These are phyloP conservation scores for Aplysia californica DNA, from an alignment of 1,140 invertebrate species.

Conservation along the genomic window DNA sequence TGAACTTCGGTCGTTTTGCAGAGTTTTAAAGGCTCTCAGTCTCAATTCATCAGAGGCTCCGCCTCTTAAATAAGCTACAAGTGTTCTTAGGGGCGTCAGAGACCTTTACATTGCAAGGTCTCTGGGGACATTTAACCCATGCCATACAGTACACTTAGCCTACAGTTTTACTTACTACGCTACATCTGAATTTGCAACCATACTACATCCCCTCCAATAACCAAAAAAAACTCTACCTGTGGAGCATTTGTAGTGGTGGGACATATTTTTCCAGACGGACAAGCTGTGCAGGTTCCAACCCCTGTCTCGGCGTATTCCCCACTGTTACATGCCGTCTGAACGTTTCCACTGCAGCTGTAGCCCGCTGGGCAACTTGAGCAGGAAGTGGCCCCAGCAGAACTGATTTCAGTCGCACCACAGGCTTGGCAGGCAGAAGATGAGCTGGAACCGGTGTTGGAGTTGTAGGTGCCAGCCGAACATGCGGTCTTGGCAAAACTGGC, in stretches of 20 bases:
- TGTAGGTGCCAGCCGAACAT: conserved; percentile 44
- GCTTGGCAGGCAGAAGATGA: conserved; percentile 28
- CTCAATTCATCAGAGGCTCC: no score
- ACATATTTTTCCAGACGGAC: conserved; percentile 42
- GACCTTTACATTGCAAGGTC: no score
- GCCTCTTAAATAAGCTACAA: no score
- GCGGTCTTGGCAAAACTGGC: conserved; percentile 18
- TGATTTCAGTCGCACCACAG: conserved; percentile 39
- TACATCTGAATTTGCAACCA: no score
- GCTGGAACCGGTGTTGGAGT: conserved; percentile 31
- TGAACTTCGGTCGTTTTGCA: no score
- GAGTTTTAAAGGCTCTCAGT: no score
- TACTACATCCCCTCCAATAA: no score
- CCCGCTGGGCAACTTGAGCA: conserved; percentile 49
- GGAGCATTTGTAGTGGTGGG: conserved; percentile 39
- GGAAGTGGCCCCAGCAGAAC: conserved; percentile 32
- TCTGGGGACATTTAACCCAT: no score
- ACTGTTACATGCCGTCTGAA: conserved; percentile 29
- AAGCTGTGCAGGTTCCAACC: conserved; percentile 32
- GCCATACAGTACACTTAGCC: no score
- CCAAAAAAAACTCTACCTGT: no score
- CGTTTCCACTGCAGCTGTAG: conserved; percentile 37
- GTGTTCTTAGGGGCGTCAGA: no score
- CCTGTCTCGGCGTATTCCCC: conserved; percentile 33
- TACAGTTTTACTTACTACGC: no score